phyloP scores from a whole-genome alignment of 2,888 invertebrate species.

The Protula sp. region DNA sequence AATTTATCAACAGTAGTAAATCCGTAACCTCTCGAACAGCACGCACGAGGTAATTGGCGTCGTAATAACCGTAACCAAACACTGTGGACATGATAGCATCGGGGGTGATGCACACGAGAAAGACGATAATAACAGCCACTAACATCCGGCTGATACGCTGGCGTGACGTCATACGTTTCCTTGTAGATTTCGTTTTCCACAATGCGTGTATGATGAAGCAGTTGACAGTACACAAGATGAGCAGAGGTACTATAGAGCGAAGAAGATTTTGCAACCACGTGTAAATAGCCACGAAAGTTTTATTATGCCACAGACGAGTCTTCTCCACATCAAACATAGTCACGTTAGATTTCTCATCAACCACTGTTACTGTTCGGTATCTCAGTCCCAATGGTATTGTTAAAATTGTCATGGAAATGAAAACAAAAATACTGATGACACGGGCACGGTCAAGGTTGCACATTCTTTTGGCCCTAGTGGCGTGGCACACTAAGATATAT shows the following conservation, averaged over 20 bases:
- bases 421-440: constrained; percentile 37
- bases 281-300: constrained; percentile 39
- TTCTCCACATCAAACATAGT: constrained; percentile 32
- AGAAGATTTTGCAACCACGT: constrained; percentile 47
- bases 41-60: constrained; percentile 19
- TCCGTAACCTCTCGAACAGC: constrained; percentile 27
- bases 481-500: constrained; percentile 23
- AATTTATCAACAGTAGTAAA: background rate
- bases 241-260: constrained; percentile 47
- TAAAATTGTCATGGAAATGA: constrained; percentile 38
- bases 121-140: constrained; percentile 28
- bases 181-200: constrained; percentile 28
- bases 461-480: constrained; percentile 8
- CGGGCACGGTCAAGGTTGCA: constrained; percentile 12
- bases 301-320: constrained; percentile 37
- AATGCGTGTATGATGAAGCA: constrained; percentile 46
- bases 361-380: constrained; percentile 34
- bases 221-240: constrained; percentile 43
- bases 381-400: constrained; percentile 44
- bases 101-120: constrained; percentile 28
- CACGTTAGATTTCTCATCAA: constrained; percentile 26
- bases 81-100: constrained; percentile 30
- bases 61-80: constrained; percentile 25
- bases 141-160: constrained; percentile 29
- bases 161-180: constrained; percentile 4